A percentile compares a stretch with the other conserved stretches of the same genome.
Evolutionary conservation across 2,113 vertebrate species (phyloP).

Genomic region (Gobiocypris rarus): DNA sequence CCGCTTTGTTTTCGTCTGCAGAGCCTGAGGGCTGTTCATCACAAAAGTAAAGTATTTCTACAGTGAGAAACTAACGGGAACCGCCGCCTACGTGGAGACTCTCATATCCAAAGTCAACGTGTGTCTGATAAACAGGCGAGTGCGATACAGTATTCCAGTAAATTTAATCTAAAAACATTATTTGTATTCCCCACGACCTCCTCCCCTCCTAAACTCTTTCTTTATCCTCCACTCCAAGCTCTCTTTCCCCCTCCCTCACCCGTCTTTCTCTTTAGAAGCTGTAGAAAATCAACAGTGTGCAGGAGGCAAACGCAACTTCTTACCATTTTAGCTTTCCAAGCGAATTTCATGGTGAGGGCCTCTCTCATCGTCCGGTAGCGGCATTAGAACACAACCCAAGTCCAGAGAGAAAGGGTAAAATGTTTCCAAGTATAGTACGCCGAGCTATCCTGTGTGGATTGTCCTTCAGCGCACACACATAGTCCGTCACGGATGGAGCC

Average conservation of each 20-base stretch:
- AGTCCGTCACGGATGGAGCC: constrained; percentile 46
- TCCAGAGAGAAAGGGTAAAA: constrained; percentile 55
- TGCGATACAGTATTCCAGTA: background rate
- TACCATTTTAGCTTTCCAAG: constrained; percentile 97
- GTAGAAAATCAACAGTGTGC: constrained; percentile 61
- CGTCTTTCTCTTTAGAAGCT: constrained; percentile 12
- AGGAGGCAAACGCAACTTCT: constrained; percentile 57
- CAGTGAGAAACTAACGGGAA: constrained; percentile 41
- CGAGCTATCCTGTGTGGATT: background rate
- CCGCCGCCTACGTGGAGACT: constrained; percentile 18
- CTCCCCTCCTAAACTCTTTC: constrained; percentile 54
- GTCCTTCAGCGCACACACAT: constrained; percentile 25
- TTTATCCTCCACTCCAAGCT: constrained; percentile 49
- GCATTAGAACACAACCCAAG: constrained; percentile 71
- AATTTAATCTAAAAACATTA: constrained; percentile 2
- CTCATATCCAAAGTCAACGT: constrained; percentile 4
- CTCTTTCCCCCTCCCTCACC: constrained; percentile 33
- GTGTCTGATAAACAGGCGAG: background rate
- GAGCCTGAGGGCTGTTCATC: constrained; percentile 59
- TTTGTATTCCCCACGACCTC: background rate
- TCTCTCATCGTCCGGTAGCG: constrained; percentile 75
- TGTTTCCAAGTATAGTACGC: constrained; percentile 17
- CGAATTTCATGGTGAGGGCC: constrained; percentile 89
- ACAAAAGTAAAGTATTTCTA: constrained; percentile 58
- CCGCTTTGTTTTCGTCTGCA: constrained; percentile 60